phyloP scores from a whole-genome alignment of 2,888 invertebrate species.

The Rhodophaea formosa region DNA sequence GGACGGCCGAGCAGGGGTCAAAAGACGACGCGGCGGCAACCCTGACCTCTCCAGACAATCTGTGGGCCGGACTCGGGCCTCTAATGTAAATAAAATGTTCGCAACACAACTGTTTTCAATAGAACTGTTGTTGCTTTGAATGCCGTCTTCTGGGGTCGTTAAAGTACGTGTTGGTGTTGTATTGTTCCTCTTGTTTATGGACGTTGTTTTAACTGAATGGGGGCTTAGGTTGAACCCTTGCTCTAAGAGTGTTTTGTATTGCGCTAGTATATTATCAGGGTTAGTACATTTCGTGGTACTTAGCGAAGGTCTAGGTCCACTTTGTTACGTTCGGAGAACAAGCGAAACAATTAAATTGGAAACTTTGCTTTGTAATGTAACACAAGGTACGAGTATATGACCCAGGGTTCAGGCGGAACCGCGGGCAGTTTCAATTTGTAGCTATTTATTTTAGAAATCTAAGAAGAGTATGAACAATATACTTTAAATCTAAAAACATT shows the following conservation, averaged over 20 bases:
- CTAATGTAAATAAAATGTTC: constrained; percentile 30
- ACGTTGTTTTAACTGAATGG: constrained; percentile 24
- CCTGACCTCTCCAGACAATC: constrained; percentile 71
- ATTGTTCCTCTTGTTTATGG: constrained; percentile 40
- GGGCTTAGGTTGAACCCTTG: constrained; percentile 15
- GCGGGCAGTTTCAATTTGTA: too few relatives aligned
- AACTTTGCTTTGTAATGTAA: not conserved
- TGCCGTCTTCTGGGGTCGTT: constrained; percentile 45
- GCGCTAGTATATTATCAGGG: constrained; percentile 11
- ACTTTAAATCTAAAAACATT: too few relatives aligned
- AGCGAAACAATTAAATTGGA: constrained; percentile 14
- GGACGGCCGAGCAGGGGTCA: constrained; percentile 63
- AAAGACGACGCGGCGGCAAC: constrained; percentile 77
- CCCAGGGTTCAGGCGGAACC: not conserved
- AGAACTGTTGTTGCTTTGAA: constrained; percentile 34
- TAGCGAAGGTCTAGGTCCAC: constrained; percentile 15
- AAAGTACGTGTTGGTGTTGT: constrained; percentile 45
- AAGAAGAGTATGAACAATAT: too few relatives aligned
- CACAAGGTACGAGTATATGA: not conserved
- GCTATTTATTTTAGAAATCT: too few relatives aligned
- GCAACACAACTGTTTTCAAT: constrained; percentile 41
- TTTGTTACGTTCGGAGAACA: constrained; percentile 6
- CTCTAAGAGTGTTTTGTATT: constrained; percentile 22
- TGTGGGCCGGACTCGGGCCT: constrained; percentile 63
- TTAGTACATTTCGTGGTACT: constrained; percentile 14